Base-by-base conservation (phyloP, 2,797 vertebrate genomes). In the Gymnothorax javanicus region DNA sequence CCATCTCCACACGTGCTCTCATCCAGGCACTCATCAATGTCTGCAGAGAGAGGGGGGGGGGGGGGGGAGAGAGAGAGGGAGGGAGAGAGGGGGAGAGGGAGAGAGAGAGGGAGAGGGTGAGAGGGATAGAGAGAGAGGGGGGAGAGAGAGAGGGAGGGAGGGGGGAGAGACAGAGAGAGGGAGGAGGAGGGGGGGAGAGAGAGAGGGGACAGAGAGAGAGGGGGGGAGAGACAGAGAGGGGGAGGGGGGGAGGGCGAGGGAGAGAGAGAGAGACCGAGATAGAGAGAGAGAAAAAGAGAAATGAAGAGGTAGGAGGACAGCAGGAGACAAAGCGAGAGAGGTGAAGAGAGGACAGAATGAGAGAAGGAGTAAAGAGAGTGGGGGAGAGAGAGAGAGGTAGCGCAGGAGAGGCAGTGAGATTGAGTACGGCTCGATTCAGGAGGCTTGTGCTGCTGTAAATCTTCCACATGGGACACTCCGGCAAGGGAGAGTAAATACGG, bases 21-120 rank as follows among this genome's bases (percentile, higher is more conserved):
- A 87, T 99, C 97, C 88, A 95, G 94, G 94, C 98, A 99, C 96
- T 99, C 98, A 90, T 99, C 94, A 62, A 97, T 97, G 93, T 99
- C 98, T 97, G 89, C 87, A 93, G 90, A 84, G 86, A 89, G 91
- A 67, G 33, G 69, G 7, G 33, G 59, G 59, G 85, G 60, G 75
- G 13, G 20, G 33, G 7, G 15, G 8, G 9, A 27, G 73, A 57
- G 73, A 17, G 0, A 20, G 20, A 4, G 4, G 1, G 7, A n/a
- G 20, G 4, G n/a, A 4, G n/a, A 1, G 27, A 73, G 4, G 25
- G 23, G 8, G n/a, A 27, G 69, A 23, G 33, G n/a, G 69, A 23
- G n/a, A 71, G 23, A 11, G 5, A 71, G 3, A 27, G 20, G 8
- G 25, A 27, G 23, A 25, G 23, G 67, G 11, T 9, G 25, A 15